Base-by-base conservation (phyloP, 1,140 invertebrate species). In the Drosophila micromelanica region DNA sequence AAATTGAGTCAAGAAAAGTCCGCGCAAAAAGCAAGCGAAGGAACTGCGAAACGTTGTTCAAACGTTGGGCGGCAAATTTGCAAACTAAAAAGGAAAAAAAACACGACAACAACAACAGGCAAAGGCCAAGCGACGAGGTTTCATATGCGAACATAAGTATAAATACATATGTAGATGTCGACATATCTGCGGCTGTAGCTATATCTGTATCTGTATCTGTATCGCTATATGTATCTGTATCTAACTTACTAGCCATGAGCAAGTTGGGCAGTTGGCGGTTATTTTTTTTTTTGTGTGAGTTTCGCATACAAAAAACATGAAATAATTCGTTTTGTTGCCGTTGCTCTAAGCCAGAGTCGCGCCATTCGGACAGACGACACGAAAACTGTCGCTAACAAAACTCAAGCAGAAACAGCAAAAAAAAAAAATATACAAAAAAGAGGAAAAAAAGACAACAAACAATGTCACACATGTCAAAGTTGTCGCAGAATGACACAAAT, bases 401-500 rank as follows among this genome's bases (percentile, higher is more conserved):
- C 32, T 57, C 59, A 64, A 27, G 35, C 45, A 69, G 12, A 63
- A 61, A 78, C 20, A 55, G 23, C 72, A 17, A 60, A 61, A 57
- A 48, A 37, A 59, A 49, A 67, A 20, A 45, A 8, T 45, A 64
- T 30, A 65, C 51, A 69, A 65, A 46, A 43, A 13, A 35, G 9
- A 11, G 30, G 54, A 46, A 65, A 75, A 82, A 82, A 89, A 89
- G 20, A 2, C 27, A 27, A 27, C 27, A 27, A 27, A 89, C 85
- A 89, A 84, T 89, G 84, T 89, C 84, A 89, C 84, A 90, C 84
- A 89, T 89, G 84, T 89, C 84, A 89, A 90, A 89, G 84, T 90
- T 89, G 85, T 89, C 76, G 85, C 84, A 80, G 82, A 87, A 89
- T 89, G 84, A 89, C 84, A 89, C 85, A 89, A 89, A 89, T 89